Evolutionary conservation across 2,888 invertebrate species (phyloP).

Genomic region (Bugulina stolonifera): DNA sequence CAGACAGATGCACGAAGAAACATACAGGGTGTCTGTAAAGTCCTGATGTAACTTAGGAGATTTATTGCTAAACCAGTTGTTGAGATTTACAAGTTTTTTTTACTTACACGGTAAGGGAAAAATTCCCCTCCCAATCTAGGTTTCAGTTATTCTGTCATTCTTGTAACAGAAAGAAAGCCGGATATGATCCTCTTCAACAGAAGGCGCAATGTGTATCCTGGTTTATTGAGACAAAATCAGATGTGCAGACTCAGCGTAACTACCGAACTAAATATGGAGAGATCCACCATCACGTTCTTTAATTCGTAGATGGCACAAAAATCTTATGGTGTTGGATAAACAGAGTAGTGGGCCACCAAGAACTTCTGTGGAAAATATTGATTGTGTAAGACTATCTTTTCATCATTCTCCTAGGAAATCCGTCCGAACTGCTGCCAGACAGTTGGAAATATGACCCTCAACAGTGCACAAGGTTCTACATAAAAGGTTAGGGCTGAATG

Average conservation of each 20-base stretch:
- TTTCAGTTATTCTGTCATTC: background rate
- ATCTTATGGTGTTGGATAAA: conserved; percentile 1
- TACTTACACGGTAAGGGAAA: background rate
- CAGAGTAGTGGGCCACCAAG: background rate
- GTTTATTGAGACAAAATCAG: background rate
- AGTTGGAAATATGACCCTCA: too few relatives aligned
- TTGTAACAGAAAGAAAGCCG: background rate
- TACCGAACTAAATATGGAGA: background rate
- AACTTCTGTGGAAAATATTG: background rate
- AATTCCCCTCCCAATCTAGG: background rate
- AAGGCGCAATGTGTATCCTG: background rate
- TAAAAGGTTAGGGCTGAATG: background rate
- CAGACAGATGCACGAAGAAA: too few relatives aligned
- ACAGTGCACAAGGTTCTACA: background rate
- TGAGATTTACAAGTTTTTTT: background rate
- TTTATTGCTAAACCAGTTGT: background rate
- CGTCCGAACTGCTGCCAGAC: background rate
- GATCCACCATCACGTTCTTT: background rate
- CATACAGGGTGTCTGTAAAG: background rate
- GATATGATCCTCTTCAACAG: background rate
- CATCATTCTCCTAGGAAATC: background rate
- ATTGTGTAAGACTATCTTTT: background rate
- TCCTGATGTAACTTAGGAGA: background rate
- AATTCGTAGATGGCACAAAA: conserved; percentile 1
- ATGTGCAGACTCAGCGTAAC: background rate